Evolutionary conservation across 2,797 vertebrate genomes (phyloP).

Genomic region (Sciaenops ocellatus): DNA sequence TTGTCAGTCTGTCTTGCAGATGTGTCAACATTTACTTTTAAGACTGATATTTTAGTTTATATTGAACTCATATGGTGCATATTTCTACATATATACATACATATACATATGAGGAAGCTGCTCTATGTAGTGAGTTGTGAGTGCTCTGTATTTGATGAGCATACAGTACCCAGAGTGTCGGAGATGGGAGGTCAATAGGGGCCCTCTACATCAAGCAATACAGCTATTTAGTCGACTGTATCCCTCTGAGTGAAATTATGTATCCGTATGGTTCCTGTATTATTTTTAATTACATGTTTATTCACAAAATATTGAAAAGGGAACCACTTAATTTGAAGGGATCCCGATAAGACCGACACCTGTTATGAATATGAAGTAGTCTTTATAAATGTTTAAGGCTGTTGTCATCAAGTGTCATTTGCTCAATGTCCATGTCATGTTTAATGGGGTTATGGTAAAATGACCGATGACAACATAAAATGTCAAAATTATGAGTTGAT

Average conservation of each 20-base stretch:
- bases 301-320: neutral
- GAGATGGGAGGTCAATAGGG: neutral
- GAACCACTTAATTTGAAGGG: no score
- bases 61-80: neutral
- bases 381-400: no score
- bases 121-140: neutral
- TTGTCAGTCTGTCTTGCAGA: no score
- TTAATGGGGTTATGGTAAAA: no score
- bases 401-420: neutral
- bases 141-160: neutral
- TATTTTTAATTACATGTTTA: neutral
- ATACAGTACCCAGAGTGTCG: neutral
- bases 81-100: neutral
- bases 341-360: no score
- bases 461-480: neutral
- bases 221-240: neutral
- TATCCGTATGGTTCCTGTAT: neutral
- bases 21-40: neutral
- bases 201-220: neutral
- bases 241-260: neutral
- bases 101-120: neutral
- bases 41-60: neutral
- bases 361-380: no score
- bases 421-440: no score
- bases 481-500: neutral